Base-by-base conservation (phyloP, 1,140 invertebrate genomes). In the Heliothis virescens region DNA sequence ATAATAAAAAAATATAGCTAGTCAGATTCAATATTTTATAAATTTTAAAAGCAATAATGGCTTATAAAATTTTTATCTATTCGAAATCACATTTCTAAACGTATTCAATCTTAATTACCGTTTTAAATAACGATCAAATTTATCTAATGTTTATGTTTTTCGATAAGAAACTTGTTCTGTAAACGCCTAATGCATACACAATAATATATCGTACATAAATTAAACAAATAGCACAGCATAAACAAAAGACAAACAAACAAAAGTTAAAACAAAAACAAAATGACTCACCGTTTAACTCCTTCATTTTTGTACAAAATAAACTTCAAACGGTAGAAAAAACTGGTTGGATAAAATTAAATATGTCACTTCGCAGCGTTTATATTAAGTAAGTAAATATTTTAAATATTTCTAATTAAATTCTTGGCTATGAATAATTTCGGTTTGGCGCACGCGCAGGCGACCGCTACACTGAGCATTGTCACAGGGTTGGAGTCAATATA, bases 401-500 rank as follows among this genome's bases (percentile, higher is more conserved):
- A 67, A 67, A 67, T 48, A n/a, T 67, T 67, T 67, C 16, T 48
- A 48, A 21, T 21, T 67, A 48, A 47, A 67, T 67, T 47, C 41
- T 67, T 16, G 62, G 13, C 41, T 48, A 9, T 48, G 16, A 67
- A 48, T 67, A 48, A 67, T 67, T 67, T 67, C 10, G 63, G 18
- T 10, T 48, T 41, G 41, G 41, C 63, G 63, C 63, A 16, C 41
- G 41, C 63, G 63, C 16, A 16, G 41, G 63, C n/a, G 41, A 0
- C 16, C 7, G 41, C 0, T 13, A 48, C 63, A 67, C 63, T 67
- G 63, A 48, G 63, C 63, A 67, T 67, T 67, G 63, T 67, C 48
- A 67, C 63, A 67, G 63, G 60, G 16, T 47, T n/a, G 47, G 63
- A 18, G 16, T 67, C 63, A 67, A 67, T 67, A 67, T 67, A 67